phyloP scores from a whole-genome alignment of 2,113 vertebrate species.

The Protobothrops mucrosquamatus region DNA sequence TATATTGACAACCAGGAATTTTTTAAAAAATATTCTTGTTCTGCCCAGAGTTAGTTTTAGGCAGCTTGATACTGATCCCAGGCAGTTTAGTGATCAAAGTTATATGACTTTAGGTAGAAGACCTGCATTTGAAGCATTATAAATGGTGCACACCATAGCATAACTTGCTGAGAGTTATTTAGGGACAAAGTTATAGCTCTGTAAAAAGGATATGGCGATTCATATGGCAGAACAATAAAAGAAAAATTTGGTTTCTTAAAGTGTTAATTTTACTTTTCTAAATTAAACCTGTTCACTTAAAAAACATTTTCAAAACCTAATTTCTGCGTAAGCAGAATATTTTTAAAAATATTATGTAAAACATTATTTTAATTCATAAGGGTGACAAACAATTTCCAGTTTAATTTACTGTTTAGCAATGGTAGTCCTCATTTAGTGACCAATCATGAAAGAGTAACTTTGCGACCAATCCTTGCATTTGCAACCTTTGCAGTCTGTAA shows the following conservation, averaged over 20 bases:
- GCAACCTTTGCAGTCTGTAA: background rate
- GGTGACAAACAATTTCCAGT: background rate
- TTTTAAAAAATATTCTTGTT: background rate
- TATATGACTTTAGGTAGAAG: background rate
- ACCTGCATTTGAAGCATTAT: background rate
- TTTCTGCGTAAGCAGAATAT: background rate
- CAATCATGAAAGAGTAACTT: background rate
- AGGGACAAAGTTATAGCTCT: accelerated
- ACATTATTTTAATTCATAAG: background rate
- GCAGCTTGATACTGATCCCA: background rate
- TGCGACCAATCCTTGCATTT: background rate
- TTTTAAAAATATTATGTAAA: background rate
- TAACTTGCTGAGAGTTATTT: background rate
- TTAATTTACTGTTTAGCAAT: background rate
- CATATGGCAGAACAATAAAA: accelerated
- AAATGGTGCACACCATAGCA: background rate
- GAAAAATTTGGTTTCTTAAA: background rate
- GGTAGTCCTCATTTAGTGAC: background rate
- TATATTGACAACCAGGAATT: background rate
- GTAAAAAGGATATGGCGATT: background rate
- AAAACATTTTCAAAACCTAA: background rate
- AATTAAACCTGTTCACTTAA: background rate
- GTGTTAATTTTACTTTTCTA: background rate
- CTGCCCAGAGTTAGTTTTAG: background rate
- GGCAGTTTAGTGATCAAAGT: background rate